Percentiles rank a stretch among this genome's conserved stretches.
phyloP scores from a whole-genome alignment of 2,113 vertebrate species.

The Carassius gibelio region DNA sequence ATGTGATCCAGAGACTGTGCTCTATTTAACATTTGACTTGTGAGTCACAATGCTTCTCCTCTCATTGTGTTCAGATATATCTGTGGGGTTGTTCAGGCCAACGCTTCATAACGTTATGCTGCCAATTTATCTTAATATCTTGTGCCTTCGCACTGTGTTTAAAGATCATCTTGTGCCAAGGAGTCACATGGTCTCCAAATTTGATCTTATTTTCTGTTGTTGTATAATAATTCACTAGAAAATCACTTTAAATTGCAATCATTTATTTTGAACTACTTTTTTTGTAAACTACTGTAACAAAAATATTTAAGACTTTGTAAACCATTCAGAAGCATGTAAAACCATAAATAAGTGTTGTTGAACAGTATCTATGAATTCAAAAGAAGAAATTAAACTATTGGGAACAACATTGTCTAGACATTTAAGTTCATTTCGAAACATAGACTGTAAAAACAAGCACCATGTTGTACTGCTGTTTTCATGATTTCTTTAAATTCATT shows the following conservation, averaged over 20 bases:
- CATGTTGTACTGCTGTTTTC: neutral
- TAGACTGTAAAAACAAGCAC: slow-evolving; percentile 4
- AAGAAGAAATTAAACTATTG: neutral
- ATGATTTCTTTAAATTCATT: slow-evolving; percentile 17
- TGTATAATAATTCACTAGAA: too few species aligned
- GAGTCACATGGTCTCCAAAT: too few species aligned
- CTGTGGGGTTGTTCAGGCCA: too few species aligned
- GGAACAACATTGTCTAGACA: neutral
- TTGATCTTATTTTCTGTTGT: too few species aligned
- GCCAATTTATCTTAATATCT: too few species aligned
- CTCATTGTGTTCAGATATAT: too few species aligned
- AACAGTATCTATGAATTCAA: neutral
- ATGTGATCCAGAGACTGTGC: too few species aligned
- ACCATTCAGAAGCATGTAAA: neutral
- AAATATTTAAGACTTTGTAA: neutral
- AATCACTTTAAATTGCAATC: neutral
- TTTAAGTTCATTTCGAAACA: neutral
- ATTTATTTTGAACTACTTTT: neutral
- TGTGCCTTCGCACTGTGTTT: too few species aligned
- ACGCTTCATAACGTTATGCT: too few species aligned
- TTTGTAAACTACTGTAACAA: neutral
- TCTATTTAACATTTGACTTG: neutral
- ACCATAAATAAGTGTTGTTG: too few species aligned
- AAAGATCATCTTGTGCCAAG: too few species aligned
- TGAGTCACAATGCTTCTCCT: neutral